phyloP scores from a whole-genome alignment of 2,113 vertebrate genomes.

The Holacanthus passer region DNA sequence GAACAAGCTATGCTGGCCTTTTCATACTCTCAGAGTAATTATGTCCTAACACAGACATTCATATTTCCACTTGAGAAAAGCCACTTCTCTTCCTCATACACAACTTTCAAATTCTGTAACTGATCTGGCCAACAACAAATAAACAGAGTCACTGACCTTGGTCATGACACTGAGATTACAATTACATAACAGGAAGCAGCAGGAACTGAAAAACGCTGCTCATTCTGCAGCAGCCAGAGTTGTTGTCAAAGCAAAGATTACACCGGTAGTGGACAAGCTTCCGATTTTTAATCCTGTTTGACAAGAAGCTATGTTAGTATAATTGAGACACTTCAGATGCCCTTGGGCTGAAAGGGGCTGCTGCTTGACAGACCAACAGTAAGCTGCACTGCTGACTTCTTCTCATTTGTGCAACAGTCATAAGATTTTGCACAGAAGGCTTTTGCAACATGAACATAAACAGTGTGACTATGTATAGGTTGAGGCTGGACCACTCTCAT shows the following conservation, averaged over 20 bases:
- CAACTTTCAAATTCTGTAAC: constrained; percentile 42
- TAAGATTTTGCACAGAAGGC: constrained; percentile 10
- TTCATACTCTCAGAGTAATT: constrained; percentile 9
- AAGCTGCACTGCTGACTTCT: not conserved
- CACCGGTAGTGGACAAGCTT: not conserved
- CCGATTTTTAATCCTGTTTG: constrained; percentile 42
- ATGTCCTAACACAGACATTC: constrained; percentile 24
- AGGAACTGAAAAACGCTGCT: constrained; percentile 37
- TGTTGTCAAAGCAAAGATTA: constrained; percentile 18
- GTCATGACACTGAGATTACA: constrained; percentile 51
- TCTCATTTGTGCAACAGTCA: constrained; percentile 16
- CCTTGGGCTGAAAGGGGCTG: constrained; percentile 1
- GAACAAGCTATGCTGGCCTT: constrained; percentile 34
- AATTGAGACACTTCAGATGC: constrained; percentile 28
- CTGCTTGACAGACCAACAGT: not conserved
- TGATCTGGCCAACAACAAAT: constrained; percentile 60
- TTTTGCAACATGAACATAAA: constrained; percentile 40
- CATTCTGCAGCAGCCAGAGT: constrained; percentile 12
- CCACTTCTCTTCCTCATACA: constrained; percentile 13
- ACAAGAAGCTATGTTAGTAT: constrained; percentile 25
- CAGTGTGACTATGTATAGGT: constrained; percentile 31
- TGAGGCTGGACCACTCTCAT: constrained; percentile 11
- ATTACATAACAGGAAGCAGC: constrained; percentile 70
- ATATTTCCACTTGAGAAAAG: constrained; percentile 26
- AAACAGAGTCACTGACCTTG: constrained; percentile 66